Evolutionary conservation across 2,888 invertebrate species (phyloP).

Genomic region (Pristionchus exspectatus): DNA sequence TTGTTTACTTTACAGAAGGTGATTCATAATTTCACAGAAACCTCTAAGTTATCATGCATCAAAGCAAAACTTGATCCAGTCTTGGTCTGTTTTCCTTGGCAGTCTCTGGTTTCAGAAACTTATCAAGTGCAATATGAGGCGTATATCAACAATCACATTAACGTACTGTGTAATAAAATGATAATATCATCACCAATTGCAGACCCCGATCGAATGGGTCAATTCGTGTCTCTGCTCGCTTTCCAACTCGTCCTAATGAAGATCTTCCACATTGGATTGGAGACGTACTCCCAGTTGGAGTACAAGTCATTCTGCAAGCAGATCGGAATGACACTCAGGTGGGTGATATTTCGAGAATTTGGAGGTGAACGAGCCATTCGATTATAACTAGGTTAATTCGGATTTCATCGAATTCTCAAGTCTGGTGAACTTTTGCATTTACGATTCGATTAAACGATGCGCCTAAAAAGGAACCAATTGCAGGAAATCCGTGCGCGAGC

Average conservation of each 20-base stretch:
- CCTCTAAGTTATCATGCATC: neutral
- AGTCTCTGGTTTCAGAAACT: neutral
- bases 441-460: neutral
- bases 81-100: neutral
- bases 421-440: neutral
- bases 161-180: neutral
- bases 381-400: too few relatives aligned
- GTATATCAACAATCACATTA: neutral
- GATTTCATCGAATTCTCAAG: neutral
- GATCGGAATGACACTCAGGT: conserved; percentile 74
- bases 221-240: conserved; percentile 73
- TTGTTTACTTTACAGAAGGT: neutral
- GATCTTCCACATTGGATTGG: conserved; percentile 74
- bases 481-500: conserved; percentile 64
- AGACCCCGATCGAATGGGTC: conserved; percentile 68
- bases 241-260: conserved; percentile 69
- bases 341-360: neutral
- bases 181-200: neutral
- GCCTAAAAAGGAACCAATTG: neutral
- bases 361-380: too few relatives aligned
- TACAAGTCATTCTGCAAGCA: conserved; percentile 74
- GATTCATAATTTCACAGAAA: too few relatives aligned
- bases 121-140: neutral
- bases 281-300: conserved; percentile 67
- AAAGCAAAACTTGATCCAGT: neutral